phyloP scores from a whole-genome alignment of 2,888 invertebrate species.

The Artemia sp. region DNA sequence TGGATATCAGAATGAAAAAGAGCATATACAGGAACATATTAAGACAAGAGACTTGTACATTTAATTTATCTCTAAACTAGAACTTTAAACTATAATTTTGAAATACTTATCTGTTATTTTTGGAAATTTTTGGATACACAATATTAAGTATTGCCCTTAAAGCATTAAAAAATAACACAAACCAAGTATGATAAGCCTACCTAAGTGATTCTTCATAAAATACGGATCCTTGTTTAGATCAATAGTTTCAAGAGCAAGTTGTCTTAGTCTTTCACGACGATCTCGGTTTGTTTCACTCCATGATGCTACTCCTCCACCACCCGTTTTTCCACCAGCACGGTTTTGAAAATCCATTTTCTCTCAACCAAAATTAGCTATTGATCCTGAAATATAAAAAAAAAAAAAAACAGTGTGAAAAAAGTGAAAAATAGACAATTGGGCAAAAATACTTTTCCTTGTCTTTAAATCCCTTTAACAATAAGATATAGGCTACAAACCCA shows the following conservation, averaged over 20 bases:
- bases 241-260: slow-evolving; percentile 92
- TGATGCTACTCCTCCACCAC: slow-evolving; percentile 97
- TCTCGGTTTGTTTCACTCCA: slow-evolving; percentile 97
- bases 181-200: slow-evolving; percentile 31
- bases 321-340: slow-evolving; percentile 81
- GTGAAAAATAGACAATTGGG: too few relatives aligned
- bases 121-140: too few relatives aligned
- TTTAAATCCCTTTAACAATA: too few relatives aligned
- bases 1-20: too few relatives aligned
- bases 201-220: slow-evolving; percentile 99
- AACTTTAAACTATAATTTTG: background rate
- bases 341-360: slow-evolving; percentile 90
- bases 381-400: too few relatives aligned
- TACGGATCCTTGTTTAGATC: slow-evolving; percentile 99
- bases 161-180: background rate
- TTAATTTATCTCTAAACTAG: background rate
- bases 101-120: too few relatives aligned
- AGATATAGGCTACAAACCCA: too few relatives aligned
- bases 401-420: too few relatives aligned
- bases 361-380: background rate
- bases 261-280: slow-evolving; percentile 79
- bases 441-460: too few relatives aligned
- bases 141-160: slow-evolving; percentile 24
- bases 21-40: too few relatives aligned
- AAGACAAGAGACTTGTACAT: background rate